Conservation (phyloP, 2,888 invertebrate genomes). For the Napeogenes sylphis region DNA sequence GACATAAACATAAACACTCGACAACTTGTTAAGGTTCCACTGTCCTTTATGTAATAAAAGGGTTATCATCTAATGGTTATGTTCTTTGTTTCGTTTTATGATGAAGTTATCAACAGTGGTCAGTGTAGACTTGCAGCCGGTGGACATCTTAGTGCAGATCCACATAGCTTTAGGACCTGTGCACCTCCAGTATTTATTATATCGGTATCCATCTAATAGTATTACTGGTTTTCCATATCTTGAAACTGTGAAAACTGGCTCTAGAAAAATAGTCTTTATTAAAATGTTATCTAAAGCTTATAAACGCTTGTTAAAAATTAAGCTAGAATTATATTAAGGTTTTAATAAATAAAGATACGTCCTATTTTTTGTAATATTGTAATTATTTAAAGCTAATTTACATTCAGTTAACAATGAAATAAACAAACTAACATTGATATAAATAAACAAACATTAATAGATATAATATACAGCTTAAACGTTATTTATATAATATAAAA, state of each 20-base stretch:
- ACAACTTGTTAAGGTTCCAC: too few relatives aligned
- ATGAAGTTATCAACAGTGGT: constrained; percentile 36
- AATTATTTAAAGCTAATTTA: too few relatives aligned
- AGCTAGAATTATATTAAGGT: too few relatives aligned
- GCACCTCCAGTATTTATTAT: constrained; percentile 39
- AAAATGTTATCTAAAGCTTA: neutral
- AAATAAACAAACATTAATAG: too few relatives aligned
- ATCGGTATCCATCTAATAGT: constrained; percentile 10
- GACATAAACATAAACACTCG: too few relatives aligned
- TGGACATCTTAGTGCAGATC: constrained; percentile 42
- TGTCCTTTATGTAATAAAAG: too few relatives aligned
- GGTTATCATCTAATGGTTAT: constrained; percentile 24
- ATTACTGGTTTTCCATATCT: constrained; percentile 39
- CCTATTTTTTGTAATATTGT: neutral
- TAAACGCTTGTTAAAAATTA: too few relatives aligned
- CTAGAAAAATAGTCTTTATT: neutral
- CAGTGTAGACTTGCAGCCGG: constrained; percentile 35
- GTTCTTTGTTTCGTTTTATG: constrained; percentile 30
- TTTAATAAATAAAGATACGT: too few relatives aligned
- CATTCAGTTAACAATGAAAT: too few relatives aligned
- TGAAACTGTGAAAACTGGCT: constrained; percentile 28
- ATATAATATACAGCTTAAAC: neutral
- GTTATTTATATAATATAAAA: neutral
- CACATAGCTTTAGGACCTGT: constrained; percentile 38
- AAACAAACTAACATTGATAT: too few relatives aligned